Percentiles rank a stretch among this genome's conserved stretches.
Conservation (phyloP, 2,113 vertebrate species). For the Mobula hypostoma region DNA sequence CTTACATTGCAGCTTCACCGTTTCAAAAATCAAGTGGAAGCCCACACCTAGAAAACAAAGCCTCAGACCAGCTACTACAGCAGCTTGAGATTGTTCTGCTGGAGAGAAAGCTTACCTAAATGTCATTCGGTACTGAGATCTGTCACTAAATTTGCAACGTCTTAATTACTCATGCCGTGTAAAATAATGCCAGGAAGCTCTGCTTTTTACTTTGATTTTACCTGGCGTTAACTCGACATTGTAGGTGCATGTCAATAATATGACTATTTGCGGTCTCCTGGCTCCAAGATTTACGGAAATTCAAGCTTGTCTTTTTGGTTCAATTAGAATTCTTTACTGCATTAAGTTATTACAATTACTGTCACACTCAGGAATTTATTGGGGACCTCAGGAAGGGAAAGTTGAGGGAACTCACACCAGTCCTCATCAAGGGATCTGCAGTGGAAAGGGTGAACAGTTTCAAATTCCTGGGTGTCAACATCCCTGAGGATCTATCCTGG, state of each 20-base stretch:
- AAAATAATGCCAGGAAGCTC: slow-evolving; percentile 4
- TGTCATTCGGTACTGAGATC: slow-evolving; percentile 11
- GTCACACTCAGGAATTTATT: background rate
- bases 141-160: background rate
- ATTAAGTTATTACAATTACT: background rate
- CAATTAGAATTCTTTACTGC: background rate
- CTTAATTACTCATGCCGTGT: background rate
- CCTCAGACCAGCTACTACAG: background rate
- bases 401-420: too few species aligned
- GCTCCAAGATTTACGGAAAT: background rate
- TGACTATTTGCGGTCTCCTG: background rate
- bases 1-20: background rate
- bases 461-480: too few species aligned
- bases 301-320: background rate
- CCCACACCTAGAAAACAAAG: background rate
- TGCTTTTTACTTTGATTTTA: background rate
- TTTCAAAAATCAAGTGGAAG: background rate
- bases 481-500: too few species aligned
- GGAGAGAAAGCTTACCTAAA: slow-evolving; percentile 5
- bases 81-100: background rate
- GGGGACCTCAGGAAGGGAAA: too few species aligned
- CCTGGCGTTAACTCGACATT: background rate
- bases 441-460: too few species aligned
- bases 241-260: background rate
- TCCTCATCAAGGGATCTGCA: too few species aligned